phyloP scores from a whole-genome alignment of 2,888 invertebrate genomes.

The Prosapia bicincta region DNA sequence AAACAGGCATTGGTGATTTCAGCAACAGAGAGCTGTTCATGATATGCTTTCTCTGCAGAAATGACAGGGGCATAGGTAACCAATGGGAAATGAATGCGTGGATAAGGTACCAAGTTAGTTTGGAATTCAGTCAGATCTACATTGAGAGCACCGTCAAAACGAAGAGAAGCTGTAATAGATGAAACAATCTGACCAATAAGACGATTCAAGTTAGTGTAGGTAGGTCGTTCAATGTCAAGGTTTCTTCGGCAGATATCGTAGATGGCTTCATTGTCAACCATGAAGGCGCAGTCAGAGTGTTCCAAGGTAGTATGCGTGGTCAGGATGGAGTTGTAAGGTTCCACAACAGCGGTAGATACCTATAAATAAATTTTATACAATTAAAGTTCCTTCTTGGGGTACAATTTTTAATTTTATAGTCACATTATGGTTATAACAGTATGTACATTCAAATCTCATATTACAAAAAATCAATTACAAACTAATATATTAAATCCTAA shows the following conservation, averaged over 20 bases:
- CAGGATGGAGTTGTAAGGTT: constrained; percentile 95
- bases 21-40: constrained; percentile 85
- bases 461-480: too few relatives aligned
- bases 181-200: constrained; percentile 94
- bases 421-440: too few relatives aligned
- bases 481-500: too few relatives aligned
- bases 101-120: constrained; percentile 93
- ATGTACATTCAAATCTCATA: too few relatives aligned
- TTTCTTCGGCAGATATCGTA: constrained; percentile 93
- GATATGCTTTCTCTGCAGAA: constrained; percentile 91
- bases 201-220: constrained; percentile 94
- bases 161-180: constrained; percentile 87
- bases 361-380: constrained; percentile 52
- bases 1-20: constrained; percentile 96
- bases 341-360: constrained; percentile 88
- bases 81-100: constrained; percentile 93
- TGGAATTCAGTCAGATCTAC: constrained; percentile 95
- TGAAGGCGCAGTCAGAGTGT: constrained; percentile 95
- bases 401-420: too few relatives aligned
- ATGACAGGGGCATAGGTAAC: constrained; percentile 91
- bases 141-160: constrained; percentile 91
- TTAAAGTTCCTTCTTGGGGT: too few relatives aligned
- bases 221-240: constrained; percentile 91
- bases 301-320: constrained; percentile 95
- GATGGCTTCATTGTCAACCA: constrained; percentile 89